Evolutionary conservation across 2,797 vertebrate species (phyloP).

Genomic region (Dicrostonyx torquatus): DNA sequence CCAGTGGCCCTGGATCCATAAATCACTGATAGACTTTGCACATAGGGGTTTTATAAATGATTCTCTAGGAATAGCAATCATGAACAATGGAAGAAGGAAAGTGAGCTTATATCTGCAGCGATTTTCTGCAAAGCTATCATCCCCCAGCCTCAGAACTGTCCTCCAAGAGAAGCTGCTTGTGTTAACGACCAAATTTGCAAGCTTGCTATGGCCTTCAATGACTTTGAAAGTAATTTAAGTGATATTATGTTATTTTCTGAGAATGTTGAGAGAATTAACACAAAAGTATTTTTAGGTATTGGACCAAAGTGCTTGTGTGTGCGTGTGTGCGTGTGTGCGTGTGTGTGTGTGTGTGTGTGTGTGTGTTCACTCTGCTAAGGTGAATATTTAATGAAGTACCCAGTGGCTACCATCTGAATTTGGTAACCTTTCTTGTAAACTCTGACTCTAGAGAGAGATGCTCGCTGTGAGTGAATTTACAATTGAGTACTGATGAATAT

Average conservation of each 20-base stretch:
- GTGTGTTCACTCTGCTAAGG: not conserved
- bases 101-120: not conserved
- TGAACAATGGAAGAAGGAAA: not conserved
- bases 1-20: slow-evolving; percentile 21
- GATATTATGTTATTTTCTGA: not conserved
- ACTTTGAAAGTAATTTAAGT: not conserved
- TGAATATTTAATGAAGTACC: slow-evolving; percentile 15
- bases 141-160: not conserved
- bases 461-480: not conserved
- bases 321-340: not conserved
- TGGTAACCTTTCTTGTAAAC: not conserved
- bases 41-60: slow-evolving; percentile 50
- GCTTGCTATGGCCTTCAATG: not conserved
- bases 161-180: not conserved
- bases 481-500: not conserved
- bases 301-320: not conserved
- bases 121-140: slow-evolving; percentile 8
- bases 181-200: not conserved
- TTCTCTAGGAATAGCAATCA: slow-evolving; percentile 18
- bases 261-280: not conserved
- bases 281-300: not conserved
- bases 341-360: not conserved
- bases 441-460: not conserved
- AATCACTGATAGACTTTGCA: slow-evolving; percentile 23
- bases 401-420: not conserved